These are phyloP conservation scores for Tetragnatha versicolor DNA, from an alignment of 1,140 invertebrate genomes.

Conservation along the genomic window DNA sequence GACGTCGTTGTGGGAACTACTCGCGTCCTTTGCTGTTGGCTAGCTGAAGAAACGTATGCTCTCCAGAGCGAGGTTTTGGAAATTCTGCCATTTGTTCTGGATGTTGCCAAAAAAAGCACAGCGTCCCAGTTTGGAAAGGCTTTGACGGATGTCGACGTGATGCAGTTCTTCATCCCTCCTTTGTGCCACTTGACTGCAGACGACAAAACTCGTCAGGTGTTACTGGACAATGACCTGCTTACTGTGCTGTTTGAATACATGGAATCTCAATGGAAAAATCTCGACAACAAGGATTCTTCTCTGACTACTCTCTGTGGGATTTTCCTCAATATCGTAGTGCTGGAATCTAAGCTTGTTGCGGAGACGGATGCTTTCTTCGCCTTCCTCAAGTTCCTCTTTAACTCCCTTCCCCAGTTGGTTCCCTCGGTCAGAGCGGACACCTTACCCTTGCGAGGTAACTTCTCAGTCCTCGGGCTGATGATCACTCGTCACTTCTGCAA, in stretches of 20 bases:
- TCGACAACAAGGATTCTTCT: constrained; percentile 47
- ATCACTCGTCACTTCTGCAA: constrained; percentile 83
- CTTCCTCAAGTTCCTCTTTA: constrained; percentile 84
- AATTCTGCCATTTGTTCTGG: constrained; percentile 63
- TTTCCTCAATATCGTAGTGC: constrained; percentile 89
- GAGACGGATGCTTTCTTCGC: constrained; percentile 77
- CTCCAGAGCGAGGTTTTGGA: constrained; percentile 83
- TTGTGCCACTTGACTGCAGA: constrained; percentile 90
- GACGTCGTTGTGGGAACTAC: constrained; percentile 83
- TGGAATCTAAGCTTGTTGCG: constrained; percentile 83
- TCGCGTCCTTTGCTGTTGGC: constrained; percentile 83
- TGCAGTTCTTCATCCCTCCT: constrained; percentile 83
- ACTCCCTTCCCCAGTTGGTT: constrained; percentile 83
- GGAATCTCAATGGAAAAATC: constrained; percentile 26
- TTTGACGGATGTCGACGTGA: constrained; percentile 67
- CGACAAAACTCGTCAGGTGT: constrained; percentile 81
- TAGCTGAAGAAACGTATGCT: constrained; percentile 90
- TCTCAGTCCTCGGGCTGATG: constrained; percentile 81
- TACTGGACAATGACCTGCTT: constrained; percentile 71
- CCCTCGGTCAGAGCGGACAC: constrained; percentile 83
- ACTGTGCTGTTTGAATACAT: constrained; percentile 60
- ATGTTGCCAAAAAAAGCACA: constrained; percentile 57
- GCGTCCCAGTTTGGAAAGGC: constrained; percentile 68
- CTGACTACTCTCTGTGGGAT: constrained; percentile 87
- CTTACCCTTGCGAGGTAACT: constrained; percentile 82